Evolutionary conservation across 2,797 vertebrate genomes (phyloP).

Genomic region (Varecia variegata): DNA sequence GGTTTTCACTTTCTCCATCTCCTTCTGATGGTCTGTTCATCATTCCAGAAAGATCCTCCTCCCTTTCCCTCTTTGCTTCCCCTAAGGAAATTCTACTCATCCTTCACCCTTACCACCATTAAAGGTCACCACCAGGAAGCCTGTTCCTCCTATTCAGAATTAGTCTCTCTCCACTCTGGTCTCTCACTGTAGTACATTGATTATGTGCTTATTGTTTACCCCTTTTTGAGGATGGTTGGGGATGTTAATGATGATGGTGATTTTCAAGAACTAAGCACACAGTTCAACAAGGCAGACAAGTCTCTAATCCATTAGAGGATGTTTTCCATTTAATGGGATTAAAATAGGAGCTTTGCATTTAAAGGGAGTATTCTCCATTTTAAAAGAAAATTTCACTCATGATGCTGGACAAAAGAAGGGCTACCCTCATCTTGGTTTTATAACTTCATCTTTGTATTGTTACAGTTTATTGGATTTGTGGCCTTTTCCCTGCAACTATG

Average conservation of each 20-base stretch:
- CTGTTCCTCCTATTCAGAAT: not conserved
- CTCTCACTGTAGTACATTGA: not conserved
- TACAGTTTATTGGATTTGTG: not conserved
- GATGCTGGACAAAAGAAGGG: not conserved
- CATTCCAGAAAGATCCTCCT: not conserved
- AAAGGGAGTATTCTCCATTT: not conserved
- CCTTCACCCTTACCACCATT: not conserved
- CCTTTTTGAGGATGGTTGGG: not conserved
- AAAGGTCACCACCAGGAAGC: not conserved
- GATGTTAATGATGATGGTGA: not conserved
- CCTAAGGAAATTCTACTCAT: not conserved
- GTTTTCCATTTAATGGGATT: not conserved
- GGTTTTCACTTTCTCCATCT: not conserved
- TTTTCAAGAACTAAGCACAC: not conserved
- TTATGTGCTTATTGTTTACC: not conserved
- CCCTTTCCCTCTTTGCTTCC: not conserved
- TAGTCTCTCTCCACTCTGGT: not conserved
- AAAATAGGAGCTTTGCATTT: not conserved
- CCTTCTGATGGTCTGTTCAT: not conserved
- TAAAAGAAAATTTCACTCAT: not conserved
- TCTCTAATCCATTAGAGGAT: not conserved
- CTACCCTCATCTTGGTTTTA: not conserved
- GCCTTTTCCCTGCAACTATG: not conserved
- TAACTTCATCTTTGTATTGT: not conserved
- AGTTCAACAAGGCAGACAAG: not conserved